Conservation (phyloP, 1,140 invertebrate genomes). For the Mactra quadrangularis region DNA sequence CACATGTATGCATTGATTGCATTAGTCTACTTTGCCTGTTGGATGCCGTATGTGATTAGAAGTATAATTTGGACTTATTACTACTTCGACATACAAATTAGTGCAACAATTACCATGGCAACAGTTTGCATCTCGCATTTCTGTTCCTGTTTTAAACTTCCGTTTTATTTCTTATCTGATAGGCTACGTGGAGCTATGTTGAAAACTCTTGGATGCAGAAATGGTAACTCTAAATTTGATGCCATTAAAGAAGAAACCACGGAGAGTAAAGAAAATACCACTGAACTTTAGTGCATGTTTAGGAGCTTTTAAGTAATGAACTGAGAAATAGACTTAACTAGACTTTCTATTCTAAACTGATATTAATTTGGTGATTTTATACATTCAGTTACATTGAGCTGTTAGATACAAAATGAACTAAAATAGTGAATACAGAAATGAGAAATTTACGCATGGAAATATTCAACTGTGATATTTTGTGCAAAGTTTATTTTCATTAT, state of each 20-base stretch:
- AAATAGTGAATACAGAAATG: too few species aligned
- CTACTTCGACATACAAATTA: conserved; percentile 50
- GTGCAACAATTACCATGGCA: conserved; percentile 24
- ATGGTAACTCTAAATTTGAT: conserved; percentile 9
- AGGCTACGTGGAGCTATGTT: conserved; percentile 54
- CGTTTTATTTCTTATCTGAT: conserved; percentile 60
- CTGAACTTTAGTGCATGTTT: conserved; percentile 9
- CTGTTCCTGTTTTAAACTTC: conserved; percentile 49
- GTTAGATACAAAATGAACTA: too few species aligned
- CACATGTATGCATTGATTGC: conserved; percentile 63
- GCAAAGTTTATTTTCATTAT: too few species aligned
- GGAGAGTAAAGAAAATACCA: not conserved
- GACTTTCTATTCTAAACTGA: too few species aligned
- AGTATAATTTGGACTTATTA: conserved; percentile 60
- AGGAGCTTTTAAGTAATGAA: too few species aligned
- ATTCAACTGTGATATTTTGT: too few species aligned
- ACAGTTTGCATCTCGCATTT: conserved; percentile 55
- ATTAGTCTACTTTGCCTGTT: conserved; percentile 46
- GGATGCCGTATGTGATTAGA: conserved; percentile 63
- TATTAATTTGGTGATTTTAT: too few species aligned
- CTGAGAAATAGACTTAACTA: too few species aligned
- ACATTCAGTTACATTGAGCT: too few species aligned
- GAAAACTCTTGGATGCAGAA: conserved; percentile 52
- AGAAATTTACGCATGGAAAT: too few species aligned
- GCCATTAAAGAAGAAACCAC: not conserved